Evolutionary conservation across 1,140 invertebrate genomes (phyloP).

Genomic region (Drosophila trapezifrons): DNA sequence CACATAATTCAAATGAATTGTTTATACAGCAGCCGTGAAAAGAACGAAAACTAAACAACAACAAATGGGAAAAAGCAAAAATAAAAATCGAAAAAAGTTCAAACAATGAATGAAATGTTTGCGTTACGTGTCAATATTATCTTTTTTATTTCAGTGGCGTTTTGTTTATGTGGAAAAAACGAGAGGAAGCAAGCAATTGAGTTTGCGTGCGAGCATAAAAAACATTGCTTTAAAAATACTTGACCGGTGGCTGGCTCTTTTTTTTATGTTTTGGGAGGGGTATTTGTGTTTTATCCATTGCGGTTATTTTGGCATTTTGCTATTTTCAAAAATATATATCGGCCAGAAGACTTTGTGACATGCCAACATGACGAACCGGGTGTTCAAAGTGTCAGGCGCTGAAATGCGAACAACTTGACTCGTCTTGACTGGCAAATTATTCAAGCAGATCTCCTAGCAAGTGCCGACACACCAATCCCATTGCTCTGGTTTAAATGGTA

Average conservation of each 20-base stretch:
- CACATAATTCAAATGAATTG: constrained; percentile 47
- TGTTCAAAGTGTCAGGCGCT: constrained; percentile 77
- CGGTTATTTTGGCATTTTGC: constrained; percentile 47
- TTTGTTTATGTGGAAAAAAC: constrained; percentile 68
- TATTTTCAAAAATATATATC: constrained; percentile 58
- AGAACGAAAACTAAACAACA: constrained; percentile 33
- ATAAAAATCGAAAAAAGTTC: constrained; percentile 29
- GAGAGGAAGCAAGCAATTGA: constrained; percentile 56
- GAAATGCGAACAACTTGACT: constrained; percentile 76
- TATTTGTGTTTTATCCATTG: constrained; percentile 9
- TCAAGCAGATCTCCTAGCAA: constrained; percentile 29
- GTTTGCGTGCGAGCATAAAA: constrained; percentile 62
- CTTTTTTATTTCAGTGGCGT: constrained; percentile 53
- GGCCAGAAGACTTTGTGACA: constrained; percentile 66
- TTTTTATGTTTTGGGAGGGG: not conserved
- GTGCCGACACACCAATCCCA: constrained; percentile 19
- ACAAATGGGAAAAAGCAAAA: constrained; percentile 23
- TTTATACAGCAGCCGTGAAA: constrained; percentile 37
- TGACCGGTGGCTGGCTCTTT: constrained; percentile 35
- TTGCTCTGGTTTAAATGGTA: constrained; percentile 13
- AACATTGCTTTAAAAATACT: constrained; percentile 78
- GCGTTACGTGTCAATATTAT: constrained; percentile 77
- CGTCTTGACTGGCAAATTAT: constrained; percentile 67
- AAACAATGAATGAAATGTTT: constrained; percentile 82
- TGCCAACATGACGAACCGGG: constrained; percentile 74